Percentiles rank a stretch among this genome's conserved stretches.
These are phyloP conservation scores for Chaunax sp. DNA, from an alignment of 2,797 vertebrate species.

Conservation along the genomic window DNA sequence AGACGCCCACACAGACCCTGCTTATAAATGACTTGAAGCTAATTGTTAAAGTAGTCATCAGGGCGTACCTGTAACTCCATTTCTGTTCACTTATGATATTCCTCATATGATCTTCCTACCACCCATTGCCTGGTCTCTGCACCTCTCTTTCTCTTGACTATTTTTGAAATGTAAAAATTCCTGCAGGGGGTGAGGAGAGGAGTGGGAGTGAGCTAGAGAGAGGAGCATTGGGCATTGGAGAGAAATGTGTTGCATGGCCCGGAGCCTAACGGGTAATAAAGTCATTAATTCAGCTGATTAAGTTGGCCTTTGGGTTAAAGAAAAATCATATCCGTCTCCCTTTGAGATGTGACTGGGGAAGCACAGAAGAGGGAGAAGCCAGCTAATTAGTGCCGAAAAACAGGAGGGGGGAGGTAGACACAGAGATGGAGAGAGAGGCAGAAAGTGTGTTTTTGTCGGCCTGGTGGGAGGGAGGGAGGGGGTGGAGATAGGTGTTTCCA, in stretches of 20 bases:
- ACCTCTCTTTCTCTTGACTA: conserved; percentile 41
- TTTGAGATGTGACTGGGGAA: conserved; percentile 90
- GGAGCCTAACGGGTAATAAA: conserved; percentile 93
- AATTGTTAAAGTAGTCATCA: conserved; percentile 51
- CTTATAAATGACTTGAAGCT: conserved; percentile 35
- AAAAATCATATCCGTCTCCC: conserved; percentile 91
- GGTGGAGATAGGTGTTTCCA: conserved; percentile 89
- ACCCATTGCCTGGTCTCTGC: conserved; percentile 16
- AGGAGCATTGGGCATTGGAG: conserved; percentile 75
- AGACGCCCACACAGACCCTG: neutral
- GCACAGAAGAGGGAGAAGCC: conserved; percentile 86
- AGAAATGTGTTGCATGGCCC: conserved; percentile 82
- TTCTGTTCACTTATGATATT: conserved; percentile 50
- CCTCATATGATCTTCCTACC: conserved; percentile 39
- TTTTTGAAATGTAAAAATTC: conserved; percentile 72
- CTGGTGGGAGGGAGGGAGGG: conserved; percentile 47
- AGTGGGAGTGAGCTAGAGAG: conserved; percentile 36
- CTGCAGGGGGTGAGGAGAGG: conserved; percentile 62
- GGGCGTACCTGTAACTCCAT: conserved; percentile 42
- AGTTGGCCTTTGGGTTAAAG: conserved; percentile 97
- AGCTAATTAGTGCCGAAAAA: conserved; percentile 94
- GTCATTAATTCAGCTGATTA: conserved; percentile 99
- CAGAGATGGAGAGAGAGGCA: conserved; percentile 61
- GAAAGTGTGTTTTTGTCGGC: conserved; percentile 40
- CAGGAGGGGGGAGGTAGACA: conserved; percentile 80